Base-by-base conservation (phyloP, 2,888 invertebrate species). In the Andrena fulva region DNA sequence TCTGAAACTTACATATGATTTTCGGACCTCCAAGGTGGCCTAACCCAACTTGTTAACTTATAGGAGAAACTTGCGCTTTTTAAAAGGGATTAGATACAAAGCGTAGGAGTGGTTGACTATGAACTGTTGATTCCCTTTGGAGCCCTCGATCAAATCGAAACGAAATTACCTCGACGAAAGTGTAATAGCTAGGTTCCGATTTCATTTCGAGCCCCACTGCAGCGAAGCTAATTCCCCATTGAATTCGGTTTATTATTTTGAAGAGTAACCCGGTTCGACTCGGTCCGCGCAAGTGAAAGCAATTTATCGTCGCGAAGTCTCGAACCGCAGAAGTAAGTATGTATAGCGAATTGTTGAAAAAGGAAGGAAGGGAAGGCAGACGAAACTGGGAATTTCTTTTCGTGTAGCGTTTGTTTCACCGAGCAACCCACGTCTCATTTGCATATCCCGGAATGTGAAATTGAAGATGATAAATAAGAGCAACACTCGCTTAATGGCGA, bases 391-490 rank as follows among this genome's bases (percentile, higher is more conserved):
- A 54, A 42, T 74, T 69, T 74, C 64, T 81, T 74, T 81, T 42
- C 79, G 52, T 48, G 74, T 66, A 59, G 27, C 59, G 81, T 81
- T 69, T 75, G 69, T 71, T 70, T 62, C 31, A 16, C 54, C 31
- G 10, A 10, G 52, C 50, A 50, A 69, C 62, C 20, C 80, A 35
- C 69, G 59, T 66, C 82, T 67, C 82, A 64, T 82, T 82, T 82
- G 64, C 82, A 77, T 82, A 75, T 77, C 72, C 71, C 35, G 82
- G 82, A 85, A 85, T 74, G 82, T 66, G 69, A 82, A 74, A 79
- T 79, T 82, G 77, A 67, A 77, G 71, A 76, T 82, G 78, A 85
- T 67, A 80, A 80, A 85, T 80, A 80, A 79, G 71, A 77, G 74
- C 77, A 85, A 71, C 77, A 77, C 24, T 52, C 42, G 52, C 70